Evolutionary conservation across 1,140 invertebrate genomes (phyloP).

Genomic region (Philaenus spumarius): DNA sequence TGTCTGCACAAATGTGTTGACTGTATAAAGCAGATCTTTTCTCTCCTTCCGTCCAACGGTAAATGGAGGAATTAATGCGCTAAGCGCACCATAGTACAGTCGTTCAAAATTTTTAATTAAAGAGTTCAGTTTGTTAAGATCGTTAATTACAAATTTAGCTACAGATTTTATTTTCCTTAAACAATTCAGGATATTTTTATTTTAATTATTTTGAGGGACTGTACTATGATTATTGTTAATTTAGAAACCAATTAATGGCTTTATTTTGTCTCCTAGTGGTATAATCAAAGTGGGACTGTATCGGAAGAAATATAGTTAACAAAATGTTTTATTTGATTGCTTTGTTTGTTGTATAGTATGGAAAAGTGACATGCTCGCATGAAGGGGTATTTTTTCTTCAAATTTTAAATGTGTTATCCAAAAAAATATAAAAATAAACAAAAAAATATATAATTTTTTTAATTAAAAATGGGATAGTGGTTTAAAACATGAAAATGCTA

Average conservation of each 20-base stretch:
- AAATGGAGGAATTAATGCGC: conserved; percentile 3
- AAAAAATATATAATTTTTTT: background rate
- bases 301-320: too few relatives aligned
- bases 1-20: background rate
- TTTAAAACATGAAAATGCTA: background rate
- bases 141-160: background rate
- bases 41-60: conserved; percentile 11
- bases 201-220: background rate
- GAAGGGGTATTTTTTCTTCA: conserved; percentile 9
- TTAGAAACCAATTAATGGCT: conserved; percentile 15
- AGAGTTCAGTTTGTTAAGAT: background rate
- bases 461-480: background rate
- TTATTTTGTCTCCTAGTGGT: conserved; percentile 16
- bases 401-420: conserved; percentile 18
- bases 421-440: conserved; percentile 2
- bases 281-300: conserved; percentile 16
- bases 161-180: background rate
- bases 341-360: conserved; percentile 18
- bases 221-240: conserved; percentile 2
- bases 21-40: background rate
- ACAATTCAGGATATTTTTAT: too few relatives aligned
- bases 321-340: conserved; percentile 17
- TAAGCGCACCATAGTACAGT: background rate
- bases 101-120: background rate
- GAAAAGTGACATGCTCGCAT: conserved; percentile 6